Evolutionary conservation across 2,113 vertebrate species (phyloP).

Genomic region (Prochilodus magdalenae): DNA sequence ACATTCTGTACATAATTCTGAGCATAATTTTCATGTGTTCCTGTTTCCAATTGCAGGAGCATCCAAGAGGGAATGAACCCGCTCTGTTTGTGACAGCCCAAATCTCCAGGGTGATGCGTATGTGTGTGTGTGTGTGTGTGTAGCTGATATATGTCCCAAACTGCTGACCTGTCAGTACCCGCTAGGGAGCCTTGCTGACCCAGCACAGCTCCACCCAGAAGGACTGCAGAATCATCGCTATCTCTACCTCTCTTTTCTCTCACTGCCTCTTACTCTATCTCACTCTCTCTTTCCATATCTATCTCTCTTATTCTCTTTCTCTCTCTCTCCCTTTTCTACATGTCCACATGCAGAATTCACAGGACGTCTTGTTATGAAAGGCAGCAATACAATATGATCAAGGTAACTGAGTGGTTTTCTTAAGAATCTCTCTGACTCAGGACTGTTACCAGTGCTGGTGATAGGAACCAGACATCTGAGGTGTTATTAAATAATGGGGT

Average conservation of each 20-base stretch:
- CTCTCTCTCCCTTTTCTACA: neutral
- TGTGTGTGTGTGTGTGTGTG: constrained; percentile 37
- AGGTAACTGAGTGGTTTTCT: too few species aligned
- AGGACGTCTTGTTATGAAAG: neutral
- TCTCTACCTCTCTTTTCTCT: neutral
- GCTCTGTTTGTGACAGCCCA: constrained; percentile 9
- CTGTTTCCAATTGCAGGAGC: neutral
- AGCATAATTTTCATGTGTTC: constrained; percentile 1
- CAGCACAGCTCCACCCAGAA: constrained; percentile 47
- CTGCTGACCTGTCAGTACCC: constrained; percentile 53
- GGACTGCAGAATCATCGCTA: constrained; percentile 57
- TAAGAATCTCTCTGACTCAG: too few species aligned
- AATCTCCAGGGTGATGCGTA: constrained; percentile 10
- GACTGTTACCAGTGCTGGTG: too few species aligned
- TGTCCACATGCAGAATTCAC: constrained; percentile 6
- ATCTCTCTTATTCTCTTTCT: neutral
- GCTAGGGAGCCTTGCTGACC: constrained; percentile 49
- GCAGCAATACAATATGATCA: too few species aligned
- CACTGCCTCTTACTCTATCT: constrained; percentile 18
- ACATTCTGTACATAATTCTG: neutral
- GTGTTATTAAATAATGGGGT: too few species aligned
- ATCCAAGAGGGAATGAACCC: constrained; percentile 8
- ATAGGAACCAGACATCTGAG: too few species aligned
- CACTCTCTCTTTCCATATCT: neutral
- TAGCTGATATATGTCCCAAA: constrained; percentile 39